Conservation (phyloP, 2,888 invertebrate genomes). For the Pyrrhia umbra region DNA sequence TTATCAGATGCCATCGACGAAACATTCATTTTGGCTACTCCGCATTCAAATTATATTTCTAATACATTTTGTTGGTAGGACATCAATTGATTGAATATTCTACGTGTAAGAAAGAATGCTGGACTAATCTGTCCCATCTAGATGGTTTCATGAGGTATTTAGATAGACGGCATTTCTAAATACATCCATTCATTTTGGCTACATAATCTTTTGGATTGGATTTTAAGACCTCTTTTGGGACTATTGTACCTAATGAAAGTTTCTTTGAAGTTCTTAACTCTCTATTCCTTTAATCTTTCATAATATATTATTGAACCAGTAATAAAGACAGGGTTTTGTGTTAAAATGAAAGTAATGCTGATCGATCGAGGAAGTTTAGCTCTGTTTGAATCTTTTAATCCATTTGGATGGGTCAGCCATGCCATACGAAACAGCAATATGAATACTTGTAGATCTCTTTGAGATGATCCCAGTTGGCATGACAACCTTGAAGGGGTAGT, state of each 20-base stretch:
- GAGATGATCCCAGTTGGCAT: too few species aligned
- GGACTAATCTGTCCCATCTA: slow-evolving; percentile 63
- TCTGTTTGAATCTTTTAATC: too few species aligned
- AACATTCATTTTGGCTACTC: slow-evolving; percentile 85
- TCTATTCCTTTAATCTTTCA: not conserved
- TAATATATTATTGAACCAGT: not conserved
- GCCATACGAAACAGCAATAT: too few species aligned
- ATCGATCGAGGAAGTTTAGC: too few species aligned
- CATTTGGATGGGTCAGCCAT: too few species aligned
- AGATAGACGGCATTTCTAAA: slow-evolving; percentile 30
- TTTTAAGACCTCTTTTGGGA: slow-evolving; percentile 33
- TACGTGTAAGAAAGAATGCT: slow-evolving; percentile 62
- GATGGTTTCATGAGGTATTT: slow-evolving; percentile 54
- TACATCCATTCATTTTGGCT: slow-evolving; percentile 34
- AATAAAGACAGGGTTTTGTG: not conserved
- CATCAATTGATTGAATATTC: slow-evolving; percentile 63
- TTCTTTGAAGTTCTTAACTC: not conserved
- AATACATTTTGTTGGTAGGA: slow-evolving; percentile 48
- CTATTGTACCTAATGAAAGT: slow-evolving; percentile 19
- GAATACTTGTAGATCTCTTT: too few species aligned
- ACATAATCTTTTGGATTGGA: slow-evolving; percentile 30
- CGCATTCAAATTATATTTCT: slow-evolving; percentile 73
- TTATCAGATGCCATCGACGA: slow-evolving; percentile 85
- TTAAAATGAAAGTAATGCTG: not conserved
- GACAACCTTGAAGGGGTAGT: too few species aligned